Evolutionary conservation across 2,888 invertebrate species (phyloP).

Genomic region (Bunonema sp.): DNA sequence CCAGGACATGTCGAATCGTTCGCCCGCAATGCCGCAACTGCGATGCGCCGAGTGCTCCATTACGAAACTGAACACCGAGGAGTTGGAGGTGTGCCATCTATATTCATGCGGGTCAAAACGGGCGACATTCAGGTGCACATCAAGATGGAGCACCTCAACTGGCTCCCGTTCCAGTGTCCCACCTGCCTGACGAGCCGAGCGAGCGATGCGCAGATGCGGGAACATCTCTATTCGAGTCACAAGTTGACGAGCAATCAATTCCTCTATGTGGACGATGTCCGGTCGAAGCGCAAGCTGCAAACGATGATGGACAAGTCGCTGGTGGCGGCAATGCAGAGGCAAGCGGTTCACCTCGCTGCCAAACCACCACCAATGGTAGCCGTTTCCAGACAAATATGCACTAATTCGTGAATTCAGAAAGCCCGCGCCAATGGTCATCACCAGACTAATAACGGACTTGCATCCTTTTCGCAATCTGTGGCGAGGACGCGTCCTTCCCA

Average conservation of each 20-base stretch:
- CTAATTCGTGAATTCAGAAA: too few relatives aligned
- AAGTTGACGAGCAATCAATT: conserved; percentile 31
- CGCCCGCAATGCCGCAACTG: conserved; percentile 21
- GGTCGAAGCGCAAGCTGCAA: conserved; percentile 32
- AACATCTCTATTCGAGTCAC: conserved; percentile 36
- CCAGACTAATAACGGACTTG: too few relatives aligned
- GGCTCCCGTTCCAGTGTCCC: conserved; percentile 40
- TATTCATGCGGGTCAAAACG: background rate
- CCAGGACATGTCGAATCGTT: conserved; percentile 15
- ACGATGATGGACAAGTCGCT: conserved; percentile 30
- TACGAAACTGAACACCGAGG: conserved; percentile 27
- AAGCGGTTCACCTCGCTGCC: too few relatives aligned
- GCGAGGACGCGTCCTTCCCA: too few relatives aligned
- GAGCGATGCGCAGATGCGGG: conserved; percentile 38
- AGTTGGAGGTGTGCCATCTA: conserved; percentile 22
- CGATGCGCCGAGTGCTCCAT: conserved; percentile 37
- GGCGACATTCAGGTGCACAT: conserved; percentile 16
- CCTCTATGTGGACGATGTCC: conserved; percentile 36
- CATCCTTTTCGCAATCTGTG: too few relatives aligned
- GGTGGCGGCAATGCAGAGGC: too few relatives aligned
- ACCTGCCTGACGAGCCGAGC: conserved; percentile 30
- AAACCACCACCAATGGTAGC: too few relatives aligned
- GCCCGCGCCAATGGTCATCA: too few relatives aligned
- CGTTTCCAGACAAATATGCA: too few relatives aligned
- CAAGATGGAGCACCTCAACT: conserved; percentile 36